Base-by-base conservation (phyloP, 2,113 vertebrate genomes). In the Phylloscopus trochiloides region DNA sequence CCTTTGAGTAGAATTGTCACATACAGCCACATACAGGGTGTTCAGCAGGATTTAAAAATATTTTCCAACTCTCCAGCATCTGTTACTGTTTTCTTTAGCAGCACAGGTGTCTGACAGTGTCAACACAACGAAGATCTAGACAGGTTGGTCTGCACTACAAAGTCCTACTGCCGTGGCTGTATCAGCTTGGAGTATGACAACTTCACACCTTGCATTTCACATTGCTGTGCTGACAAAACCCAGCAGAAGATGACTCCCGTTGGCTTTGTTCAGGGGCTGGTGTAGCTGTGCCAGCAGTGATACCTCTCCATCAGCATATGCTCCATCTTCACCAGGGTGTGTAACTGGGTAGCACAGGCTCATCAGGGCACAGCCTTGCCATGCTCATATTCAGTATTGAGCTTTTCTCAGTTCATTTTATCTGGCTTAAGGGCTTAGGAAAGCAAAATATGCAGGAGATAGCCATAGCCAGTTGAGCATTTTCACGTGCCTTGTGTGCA, bases 151-250 rank as follows among this genome's bases (percentile, higher is more conserved):
- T 93, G 24, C 79, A 40, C 91, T 90, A 79, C 54, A 40, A 34
- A 92, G 86, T 90, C 82, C 86, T 88, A 18, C 82, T 91, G 75
- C 74, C 22, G 0, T 94, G 80, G 66, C 55, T 79, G 32, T 79
- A 48, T 78, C 85, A 70, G 74, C 82, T 75, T 22, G 0, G 80
- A 47, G 51, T 34, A 29, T 85, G 90, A 88, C 88, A 95, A 2
- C 92, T 95, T 97, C 95, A 88, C 92, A 83, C 91, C 59, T 90
- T 34, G 32, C 42, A 5, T 90, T 95, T 93, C 86, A 92, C 86
- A 57, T 90, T 92, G 86, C 88, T 90, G 72, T 84, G 86, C 92
- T 80, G 92, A 86, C 88, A 94, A 80, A 97, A 95, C 75, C 34
- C 76, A 80, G 72, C 86, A 80, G 75, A 95, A 90, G 82, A 90